phyloP scores from a whole-genome alignment of 2,888 invertebrate species.

The Tachystola acroxantha region DNA sequence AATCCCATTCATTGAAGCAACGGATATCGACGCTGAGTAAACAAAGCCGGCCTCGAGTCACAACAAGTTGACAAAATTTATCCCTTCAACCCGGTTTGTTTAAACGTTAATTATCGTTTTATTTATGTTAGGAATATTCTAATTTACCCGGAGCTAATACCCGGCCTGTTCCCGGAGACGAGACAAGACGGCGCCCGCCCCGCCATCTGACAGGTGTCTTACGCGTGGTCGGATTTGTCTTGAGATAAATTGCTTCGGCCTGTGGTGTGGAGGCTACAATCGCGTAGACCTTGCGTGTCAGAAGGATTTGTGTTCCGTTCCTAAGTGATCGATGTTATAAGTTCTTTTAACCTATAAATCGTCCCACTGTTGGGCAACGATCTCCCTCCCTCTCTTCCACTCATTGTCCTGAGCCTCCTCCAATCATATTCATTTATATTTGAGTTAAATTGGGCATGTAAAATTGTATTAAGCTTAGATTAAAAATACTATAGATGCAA shows the following conservation, averaged over 20 bases:
- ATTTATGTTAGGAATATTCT: constrained; percentile 66
- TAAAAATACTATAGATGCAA: too few relatives aligned
- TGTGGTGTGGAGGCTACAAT: constrained; percentile 24
- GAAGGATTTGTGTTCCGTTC: constrained; percentile 3
- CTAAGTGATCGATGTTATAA: too few relatives aligned
- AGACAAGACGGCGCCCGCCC: constrained; percentile 53
- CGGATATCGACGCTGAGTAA: constrained; percentile 17
- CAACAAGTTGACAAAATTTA: constrained; percentile 56
- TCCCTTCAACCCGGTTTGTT: constrained; percentile 55
- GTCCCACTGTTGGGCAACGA: too few relatives aligned
- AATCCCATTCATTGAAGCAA: constrained; percentile 9
- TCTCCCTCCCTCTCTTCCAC: too few relatives aligned
- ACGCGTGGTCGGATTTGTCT: constrained; percentile 63
- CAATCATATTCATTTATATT: too few relatives aligned
- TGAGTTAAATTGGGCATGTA: too few relatives aligned
- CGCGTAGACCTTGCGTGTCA: constrained; percentile 30
- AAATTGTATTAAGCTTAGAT: too few relatives aligned
- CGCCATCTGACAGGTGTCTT: constrained; percentile 65
- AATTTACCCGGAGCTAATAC: constrained; percentile 58
- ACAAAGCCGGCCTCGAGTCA: constrained; percentile 37
- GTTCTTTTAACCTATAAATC: too few relatives aligned
- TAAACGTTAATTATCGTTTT: constrained; percentile 62
- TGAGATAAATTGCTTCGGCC: constrained; percentile 52
- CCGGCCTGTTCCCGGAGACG: constrained; percentile 40
- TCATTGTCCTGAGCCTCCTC: too few relatives aligned